Evolutionary conservation across 2,888 invertebrate genomes (phyloP).

Genomic region (Synergus umbraculus): DNA sequence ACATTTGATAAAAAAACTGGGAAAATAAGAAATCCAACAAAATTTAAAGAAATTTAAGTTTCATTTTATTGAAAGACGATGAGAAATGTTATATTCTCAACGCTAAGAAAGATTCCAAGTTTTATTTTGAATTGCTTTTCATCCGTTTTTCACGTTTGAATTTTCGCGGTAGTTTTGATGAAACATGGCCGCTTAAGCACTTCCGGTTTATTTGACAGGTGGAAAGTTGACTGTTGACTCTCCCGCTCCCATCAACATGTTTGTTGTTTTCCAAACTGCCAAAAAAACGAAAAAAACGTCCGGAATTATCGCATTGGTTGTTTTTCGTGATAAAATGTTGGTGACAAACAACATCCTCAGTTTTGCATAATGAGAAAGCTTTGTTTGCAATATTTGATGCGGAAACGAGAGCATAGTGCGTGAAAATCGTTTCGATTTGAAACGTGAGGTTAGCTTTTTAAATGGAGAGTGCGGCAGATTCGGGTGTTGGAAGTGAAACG

Average conservation of each 20-base stretch:
- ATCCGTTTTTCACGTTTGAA: no score
- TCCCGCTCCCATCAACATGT: not conserved
- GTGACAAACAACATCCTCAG: not conserved
- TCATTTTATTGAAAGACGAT: no score
- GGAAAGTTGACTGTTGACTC: not conserved
- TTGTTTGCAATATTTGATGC: no score
- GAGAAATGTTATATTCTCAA: no score
- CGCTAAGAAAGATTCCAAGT: no score
- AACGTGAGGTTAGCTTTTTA: slow-evolving; percentile 24
- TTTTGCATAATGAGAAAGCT: not conserved
- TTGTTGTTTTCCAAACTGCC: not conserved
- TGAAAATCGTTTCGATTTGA: not conserved
- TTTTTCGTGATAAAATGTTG: not conserved
- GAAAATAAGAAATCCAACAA: not conserved
- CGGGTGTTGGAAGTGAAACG: slow-evolving; percentile 36
- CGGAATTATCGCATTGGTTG: not conserved
- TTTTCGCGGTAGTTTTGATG: no score
- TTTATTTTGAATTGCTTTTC: no score
- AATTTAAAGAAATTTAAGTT: no score
- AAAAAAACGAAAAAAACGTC: not conserved
- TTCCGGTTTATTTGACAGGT: not conserved
- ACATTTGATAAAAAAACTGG: not conserved
- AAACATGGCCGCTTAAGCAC: no score
- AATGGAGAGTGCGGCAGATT: slow-evolving; percentile 28
- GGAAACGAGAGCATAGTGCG: not conserved